A percentile compares a stretch with the other conserved stretches of the same genome.
These are phyloP conservation scores for Leuciscus idus DNA, from an alignment of 2,113 vertebrate species.

Conservation along the genomic window DNA sequence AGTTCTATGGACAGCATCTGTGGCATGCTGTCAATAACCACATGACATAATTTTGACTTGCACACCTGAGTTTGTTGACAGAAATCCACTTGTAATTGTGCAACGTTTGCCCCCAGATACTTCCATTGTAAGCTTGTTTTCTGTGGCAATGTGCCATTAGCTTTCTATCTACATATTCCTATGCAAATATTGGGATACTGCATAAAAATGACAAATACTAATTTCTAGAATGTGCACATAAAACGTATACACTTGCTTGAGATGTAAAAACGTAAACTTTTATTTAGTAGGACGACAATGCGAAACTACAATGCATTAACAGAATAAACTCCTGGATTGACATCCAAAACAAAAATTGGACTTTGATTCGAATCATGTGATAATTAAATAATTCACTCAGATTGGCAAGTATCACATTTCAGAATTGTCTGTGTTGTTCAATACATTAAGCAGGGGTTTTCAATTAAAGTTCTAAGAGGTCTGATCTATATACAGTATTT, in stretches of 20 bases:
- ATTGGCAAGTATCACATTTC: not conserved
- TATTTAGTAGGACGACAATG: not conserved
- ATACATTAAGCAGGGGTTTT: not conserved
- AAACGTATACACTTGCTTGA: not conserved
- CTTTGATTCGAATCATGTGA: not conserved
- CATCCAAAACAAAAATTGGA: not conserved
- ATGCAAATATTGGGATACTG: not conserved
- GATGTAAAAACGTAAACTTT: not conserved
- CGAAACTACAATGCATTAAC: not conserved
- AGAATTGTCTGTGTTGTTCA: not conserved
- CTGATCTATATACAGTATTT: no score
- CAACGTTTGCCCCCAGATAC: not conserved
- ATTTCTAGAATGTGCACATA: not conserved
- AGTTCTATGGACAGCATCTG: not conserved
- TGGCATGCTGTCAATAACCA: not conserved
- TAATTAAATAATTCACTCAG: not conserved
- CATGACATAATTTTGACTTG: not conserved
- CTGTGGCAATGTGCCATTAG: not conserved
- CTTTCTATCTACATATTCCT: not conserved
- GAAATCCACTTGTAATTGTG: slow-evolving; percentile 13
- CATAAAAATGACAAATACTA: not conserved
- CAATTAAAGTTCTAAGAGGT: no score
- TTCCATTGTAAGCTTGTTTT: slow-evolving; percentile 5
- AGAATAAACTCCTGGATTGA: not conserved
- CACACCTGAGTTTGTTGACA: slow-evolving; percentile 3